Base-by-base conservation (phyloP, 2,113 vertebrate species). In the Peromyscus leucopus region DNA sequence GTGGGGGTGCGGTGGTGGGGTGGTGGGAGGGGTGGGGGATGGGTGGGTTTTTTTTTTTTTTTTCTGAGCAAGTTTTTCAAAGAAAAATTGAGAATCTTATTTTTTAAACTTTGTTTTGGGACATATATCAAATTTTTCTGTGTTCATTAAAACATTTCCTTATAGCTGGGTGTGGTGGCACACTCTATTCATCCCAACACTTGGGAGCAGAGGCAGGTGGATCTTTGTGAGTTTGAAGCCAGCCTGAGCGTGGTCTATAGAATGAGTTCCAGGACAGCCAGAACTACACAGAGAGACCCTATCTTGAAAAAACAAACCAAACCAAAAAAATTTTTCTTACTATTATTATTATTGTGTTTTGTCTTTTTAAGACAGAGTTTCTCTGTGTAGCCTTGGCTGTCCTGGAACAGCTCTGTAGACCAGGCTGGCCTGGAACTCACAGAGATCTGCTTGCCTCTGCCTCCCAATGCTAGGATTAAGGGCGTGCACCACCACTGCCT, bases 111-210 rank as follows among this genome's bases (percentile, higher is more conserved):
- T 8, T 3, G 55, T 95, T 88, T 57, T 42, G 75, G n/a, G 71
- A 26, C 59, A 67, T 87, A 55, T 67, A 87, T 87, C 42, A 93
- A 42, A 76, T 87, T 65, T 87, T 94, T 83, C 69, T 92, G 75
- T 33, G 12, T 93, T 59, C 67, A 78, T 93, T 92, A 22, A 16
- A 51, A 83, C 39, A 72, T 28, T 26, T 72, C 39, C 51, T 55
- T 90, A 51, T 79, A 72, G 36, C 3, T 3, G 3, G 36, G 17
- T 72, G 71, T 39, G 36, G 17, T 72, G 19, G 3, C 17, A n/a
- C 71, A 72, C 19, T 17, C 36, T 17, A 39, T 72, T 72, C n/a
- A 72, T 72, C 31, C 65, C 65, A 69, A 12, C 28, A 69, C 31
- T 33, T 0, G 1, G 16, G 8, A 17, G 71, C 7, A 72, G 36